phyloP scores from a whole-genome alignment of 2,888 invertebrate species.

The Ormyrus rosae region DNA sequence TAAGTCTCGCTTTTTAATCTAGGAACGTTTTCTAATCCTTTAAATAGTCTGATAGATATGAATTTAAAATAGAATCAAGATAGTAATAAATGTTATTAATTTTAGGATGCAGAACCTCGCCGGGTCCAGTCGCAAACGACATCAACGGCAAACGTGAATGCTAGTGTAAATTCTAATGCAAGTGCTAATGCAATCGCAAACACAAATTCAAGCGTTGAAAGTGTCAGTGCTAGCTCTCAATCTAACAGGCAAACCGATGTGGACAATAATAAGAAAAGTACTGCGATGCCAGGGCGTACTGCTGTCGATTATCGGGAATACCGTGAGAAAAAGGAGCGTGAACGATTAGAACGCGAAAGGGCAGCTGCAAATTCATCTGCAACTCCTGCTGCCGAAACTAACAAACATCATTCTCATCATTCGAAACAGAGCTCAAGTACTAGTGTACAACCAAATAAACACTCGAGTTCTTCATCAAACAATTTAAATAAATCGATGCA shows the following conservation, averaged over 20 bases:
- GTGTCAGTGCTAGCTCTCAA: conserved; percentile 63
- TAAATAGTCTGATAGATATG: not conserved
- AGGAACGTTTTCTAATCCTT: not conserved
- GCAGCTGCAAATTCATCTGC: conserved; percentile 51
- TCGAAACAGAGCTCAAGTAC: conserved; percentile 65
- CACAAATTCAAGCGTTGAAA: too few species aligned
- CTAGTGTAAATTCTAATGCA: conserved; percentile 28
- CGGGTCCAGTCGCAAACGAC: conserved; percentile 66
- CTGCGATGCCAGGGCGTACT: conserved; percentile 69
- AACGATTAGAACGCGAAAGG: conserved; percentile 79
- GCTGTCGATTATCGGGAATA: conserved; percentile 80
- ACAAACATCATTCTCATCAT: conserved; percentile 69
- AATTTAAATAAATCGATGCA: conserved; percentile 65
- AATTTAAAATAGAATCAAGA: not conserved
- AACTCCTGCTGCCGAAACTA: conserved; percentile 57
- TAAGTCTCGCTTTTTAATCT: conserved; percentile 69
- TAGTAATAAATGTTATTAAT: not conserved
- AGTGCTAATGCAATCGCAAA: too few species aligned
- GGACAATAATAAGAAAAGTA: conserved; percentile 65
- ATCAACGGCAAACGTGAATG: conserved; percentile 59
- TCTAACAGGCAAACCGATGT: conserved; percentile 66
- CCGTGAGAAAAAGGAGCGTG: conserved; percentile 79
- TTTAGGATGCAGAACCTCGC: conserved; percentile 70
- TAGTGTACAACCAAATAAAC: conserved; percentile 68
- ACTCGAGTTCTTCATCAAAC: conserved; percentile 62